These are phyloP conservation scores for Malurus splendens DNA, from an alignment of 2,797 vertebrate species.

Conservation along the genomic window DNA sequence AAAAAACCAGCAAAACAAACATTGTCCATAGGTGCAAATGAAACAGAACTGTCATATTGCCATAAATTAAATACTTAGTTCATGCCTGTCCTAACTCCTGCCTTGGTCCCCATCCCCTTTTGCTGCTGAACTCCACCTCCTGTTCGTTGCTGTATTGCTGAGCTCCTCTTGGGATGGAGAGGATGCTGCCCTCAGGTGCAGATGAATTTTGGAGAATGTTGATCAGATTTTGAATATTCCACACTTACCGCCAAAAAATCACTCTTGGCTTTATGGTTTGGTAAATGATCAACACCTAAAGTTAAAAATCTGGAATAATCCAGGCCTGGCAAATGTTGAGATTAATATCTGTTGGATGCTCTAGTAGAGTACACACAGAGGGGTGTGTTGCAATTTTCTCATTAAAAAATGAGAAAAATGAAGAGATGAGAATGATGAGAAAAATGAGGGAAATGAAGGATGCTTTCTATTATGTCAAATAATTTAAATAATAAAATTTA, in stretches of 20 bases:
- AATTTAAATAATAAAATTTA: background rate
- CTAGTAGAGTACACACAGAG: background rate
- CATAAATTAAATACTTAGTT: background rate
- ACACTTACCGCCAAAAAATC: background rate
- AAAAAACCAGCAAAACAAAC: too few relatives aligned
- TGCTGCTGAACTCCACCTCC: background rate
- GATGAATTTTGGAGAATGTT: background rate
- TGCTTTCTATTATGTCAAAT: background rate
- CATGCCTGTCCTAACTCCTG: background rate
- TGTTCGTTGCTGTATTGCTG: background rate
- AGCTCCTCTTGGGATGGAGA: background rate
- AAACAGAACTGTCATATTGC: background rate
- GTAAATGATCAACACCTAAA: background rate
- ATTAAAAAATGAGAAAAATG: background rate
- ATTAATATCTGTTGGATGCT: background rate
- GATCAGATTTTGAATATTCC: background rate
- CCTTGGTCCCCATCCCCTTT: background rate
- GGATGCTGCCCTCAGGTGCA: fast-evolving
- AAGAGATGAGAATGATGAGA: background rate
- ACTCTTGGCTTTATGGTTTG: background rate
- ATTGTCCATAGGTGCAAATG: background rate
- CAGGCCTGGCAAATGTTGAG: background rate
- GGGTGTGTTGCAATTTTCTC: background rate
- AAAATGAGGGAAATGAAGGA: background rate
- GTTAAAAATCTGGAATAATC: background rate